These are phyloP conservation scores for Tamandua tetradactyla DNA, from an alignment of 2,797 vertebrate species.

Conservation along the genomic window DNA sequence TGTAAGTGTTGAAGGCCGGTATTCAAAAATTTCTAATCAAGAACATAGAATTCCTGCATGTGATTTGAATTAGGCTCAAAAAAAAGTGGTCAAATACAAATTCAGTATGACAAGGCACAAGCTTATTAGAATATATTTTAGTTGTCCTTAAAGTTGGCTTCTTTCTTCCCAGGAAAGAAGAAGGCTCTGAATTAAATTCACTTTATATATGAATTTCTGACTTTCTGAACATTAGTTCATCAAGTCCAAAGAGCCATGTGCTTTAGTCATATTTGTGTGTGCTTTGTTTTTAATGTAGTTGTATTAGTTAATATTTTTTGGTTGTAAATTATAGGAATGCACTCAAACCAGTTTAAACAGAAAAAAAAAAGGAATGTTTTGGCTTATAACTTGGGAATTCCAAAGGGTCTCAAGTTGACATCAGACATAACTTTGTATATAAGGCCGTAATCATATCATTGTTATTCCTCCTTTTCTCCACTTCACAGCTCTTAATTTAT, in stretches of 20 bases:
- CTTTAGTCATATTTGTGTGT: not conserved
- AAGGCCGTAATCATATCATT: not conserved
- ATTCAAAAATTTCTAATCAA: conserved; percentile 65
- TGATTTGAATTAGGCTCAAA: conserved; percentile 62
- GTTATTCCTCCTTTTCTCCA: not conserved
- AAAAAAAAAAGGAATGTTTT: not conserved
- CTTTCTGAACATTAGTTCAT: not conserved
- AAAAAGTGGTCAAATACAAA: not conserved
- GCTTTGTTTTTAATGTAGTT: not conserved
- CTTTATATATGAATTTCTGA: not conserved
- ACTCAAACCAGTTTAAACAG: not conserved
- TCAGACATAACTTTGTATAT: not conserved
- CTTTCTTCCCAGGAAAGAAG: not conserved
- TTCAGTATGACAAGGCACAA: not conserved
- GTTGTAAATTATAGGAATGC: conserved; percentile 12
- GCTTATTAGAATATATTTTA: not conserved
- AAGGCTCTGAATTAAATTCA: not conserved
- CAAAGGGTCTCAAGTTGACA: not conserved
- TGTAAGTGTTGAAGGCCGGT: not conserved
- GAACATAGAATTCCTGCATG: conserved; percentile 58
- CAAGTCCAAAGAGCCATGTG: not conserved
- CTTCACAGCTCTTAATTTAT: conserved; percentile 21
- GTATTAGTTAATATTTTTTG: not conserved
- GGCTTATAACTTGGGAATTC: not conserved
- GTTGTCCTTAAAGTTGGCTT: not conserved